A percentile compares a stretch with the other conserved stretches of the same genome.
Evolutionary conservation across 2,888 invertebrate genomes (phyloP).

Genomic region (Drosophila mulleri): DNA sequence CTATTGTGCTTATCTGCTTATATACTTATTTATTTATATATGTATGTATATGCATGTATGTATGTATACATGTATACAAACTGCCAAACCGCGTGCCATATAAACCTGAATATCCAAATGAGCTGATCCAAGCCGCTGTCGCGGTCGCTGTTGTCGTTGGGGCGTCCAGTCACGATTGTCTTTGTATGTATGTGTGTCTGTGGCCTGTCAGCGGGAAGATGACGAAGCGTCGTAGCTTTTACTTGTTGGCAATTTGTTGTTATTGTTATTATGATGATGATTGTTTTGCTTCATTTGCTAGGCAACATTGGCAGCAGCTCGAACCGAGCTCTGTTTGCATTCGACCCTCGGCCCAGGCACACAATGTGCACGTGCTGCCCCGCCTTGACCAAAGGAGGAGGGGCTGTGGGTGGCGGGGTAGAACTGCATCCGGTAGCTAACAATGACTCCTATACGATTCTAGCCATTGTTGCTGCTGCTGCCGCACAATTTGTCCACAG

Average conservation of each 20-base stretch:
- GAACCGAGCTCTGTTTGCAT: conserved; percentile 16
- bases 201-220: conserved; percentile 49
- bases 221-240: conserved; percentile 60
- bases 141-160: conserved; percentile 21
- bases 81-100: conserved; percentile 62
- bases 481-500: conserved; percentile 45
- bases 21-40: conserved; percentile 24
- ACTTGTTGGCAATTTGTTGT: conserved; percentile 46
- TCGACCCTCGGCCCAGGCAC: conserved; percentile 33
- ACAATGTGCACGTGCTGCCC: conserved; percentile 55
- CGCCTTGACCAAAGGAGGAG: not conserved
- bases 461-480: conserved; percentile 34
- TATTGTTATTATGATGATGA: conserved; percentile 44
- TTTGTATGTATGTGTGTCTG: conserved; percentile 6
- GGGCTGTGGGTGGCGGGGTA: conserved; percentile 2
- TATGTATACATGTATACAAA: conserved; percentile 7
- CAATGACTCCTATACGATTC: conserved; percentile 18
- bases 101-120: conserved; percentile 65
- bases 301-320: conserved; percentile 30
- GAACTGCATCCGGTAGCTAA: conserved; percentile 32
- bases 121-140: conserved; percentile 43
- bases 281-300: conserved; percentile 54
- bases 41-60: not conserved
- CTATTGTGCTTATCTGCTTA: conserved; percentile 22
- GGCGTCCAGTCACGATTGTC: conserved; percentile 64